These are phyloP conservation scores for Hermatobates lingyangjiaoensis DNA, from an alignment of 1,140 invertebrate species.

Conservation along the genomic window DNA sequence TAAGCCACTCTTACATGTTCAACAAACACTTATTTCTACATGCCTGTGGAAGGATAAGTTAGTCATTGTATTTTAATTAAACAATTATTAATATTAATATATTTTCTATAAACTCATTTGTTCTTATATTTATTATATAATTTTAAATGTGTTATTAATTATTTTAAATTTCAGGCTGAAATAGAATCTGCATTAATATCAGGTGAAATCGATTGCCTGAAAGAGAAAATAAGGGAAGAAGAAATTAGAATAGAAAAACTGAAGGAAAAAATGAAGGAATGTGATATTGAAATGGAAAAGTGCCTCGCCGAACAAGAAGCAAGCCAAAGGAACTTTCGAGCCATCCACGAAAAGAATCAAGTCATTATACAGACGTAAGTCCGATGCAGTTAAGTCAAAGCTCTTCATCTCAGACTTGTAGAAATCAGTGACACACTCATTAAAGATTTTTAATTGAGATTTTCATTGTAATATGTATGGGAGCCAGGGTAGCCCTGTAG, in stretches of 20 bases:
- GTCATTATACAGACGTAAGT: conserved; percentile 15
- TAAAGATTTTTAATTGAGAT: too few species aligned
- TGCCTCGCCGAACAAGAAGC: conserved; percentile 25
- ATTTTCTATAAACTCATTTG: background rate
- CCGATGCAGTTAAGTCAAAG: background rate
- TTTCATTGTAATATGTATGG: too few species aligned
- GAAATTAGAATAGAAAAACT: conserved; percentile 45
- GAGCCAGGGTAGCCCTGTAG: too few species aligned
- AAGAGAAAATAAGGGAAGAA: conserved; percentile 43
- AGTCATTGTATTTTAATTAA: background rate
- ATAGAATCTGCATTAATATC: conserved; percentile 62
- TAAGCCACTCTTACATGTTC: background rate
- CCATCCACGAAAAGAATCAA: conserved; percentile 14
- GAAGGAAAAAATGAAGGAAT: conserved; percentile 35
- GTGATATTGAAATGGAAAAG: conserved; percentile 31
- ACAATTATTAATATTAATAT: background rate
- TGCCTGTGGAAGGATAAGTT: background rate
- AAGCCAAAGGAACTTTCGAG: conserved; percentile 24
- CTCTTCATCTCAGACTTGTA: too few species aligned
- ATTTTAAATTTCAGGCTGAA: conserved; percentile 42
- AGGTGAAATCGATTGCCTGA: conserved; percentile 60
- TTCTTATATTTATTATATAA: background rate
- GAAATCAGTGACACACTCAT: too few species aligned
- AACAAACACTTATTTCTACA: background rate
- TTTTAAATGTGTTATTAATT: background rate